Percentiles rank a stretch among this genome's conserved stretches.
Evolutionary conservation across 2,113 vertebrate genomes (phyloP).

Genomic region (Cranoglanis bouderius): DNA sequence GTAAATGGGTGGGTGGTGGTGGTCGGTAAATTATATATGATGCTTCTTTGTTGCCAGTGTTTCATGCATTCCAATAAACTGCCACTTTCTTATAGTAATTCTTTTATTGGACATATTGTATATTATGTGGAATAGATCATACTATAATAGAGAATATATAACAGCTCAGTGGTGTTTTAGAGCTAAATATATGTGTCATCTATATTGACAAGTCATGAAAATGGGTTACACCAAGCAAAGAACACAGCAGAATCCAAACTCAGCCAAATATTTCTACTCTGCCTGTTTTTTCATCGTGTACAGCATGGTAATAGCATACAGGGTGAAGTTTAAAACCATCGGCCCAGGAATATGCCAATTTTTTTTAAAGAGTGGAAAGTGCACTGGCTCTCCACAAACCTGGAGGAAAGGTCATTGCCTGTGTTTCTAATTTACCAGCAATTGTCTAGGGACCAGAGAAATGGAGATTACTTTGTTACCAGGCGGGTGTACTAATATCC

Average conservation of each 20-base stretch:
- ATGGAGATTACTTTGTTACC: too few species aligned
- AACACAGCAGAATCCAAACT: too few species aligned
- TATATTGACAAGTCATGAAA: neutral
- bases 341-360: neutral
- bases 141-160: neutral
- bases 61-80: slow-evolving; percentile 50
- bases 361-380: slow-evolving; percentile 58
- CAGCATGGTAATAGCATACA: neutral
- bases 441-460: too few species aligned
- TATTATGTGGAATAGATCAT: neutral
- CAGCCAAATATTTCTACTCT: too few species aligned
- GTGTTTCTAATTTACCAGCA: slow-evolving; percentile 51
- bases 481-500: too few species aligned
- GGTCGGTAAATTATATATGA: slow-evolving; percentile 50
- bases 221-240: neutral
- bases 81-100: slow-evolving; percentile 20
- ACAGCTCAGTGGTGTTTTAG: neutral
- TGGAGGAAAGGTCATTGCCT: slow-evolving; percentile 72
- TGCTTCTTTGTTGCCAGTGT: slow-evolving; percentile 60
- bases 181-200: neutral
- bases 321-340: neutral
- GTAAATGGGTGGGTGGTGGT: slow-evolving; percentile 64
- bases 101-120: slow-evolving; percentile 11
- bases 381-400: slow-evolving; percentile 45
- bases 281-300: neutral